phyloP scores from a whole-genome alignment of 2,888 invertebrate genomes.

The Apamea sordens region DNA sequence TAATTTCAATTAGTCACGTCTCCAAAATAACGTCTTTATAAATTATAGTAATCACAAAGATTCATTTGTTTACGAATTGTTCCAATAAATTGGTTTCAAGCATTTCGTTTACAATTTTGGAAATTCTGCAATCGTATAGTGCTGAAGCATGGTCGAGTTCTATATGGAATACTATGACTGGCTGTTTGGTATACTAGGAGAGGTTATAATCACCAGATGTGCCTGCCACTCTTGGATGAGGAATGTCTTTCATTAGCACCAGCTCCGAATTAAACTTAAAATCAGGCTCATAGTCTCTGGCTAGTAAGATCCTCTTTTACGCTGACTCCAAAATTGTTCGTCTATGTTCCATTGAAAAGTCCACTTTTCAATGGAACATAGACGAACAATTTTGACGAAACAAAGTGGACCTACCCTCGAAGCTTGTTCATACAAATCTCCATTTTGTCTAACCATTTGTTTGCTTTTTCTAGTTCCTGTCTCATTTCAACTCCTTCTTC shows the following conservation, averaged over 20 bases:
- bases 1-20: neutral
- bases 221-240: conserved; percentile 61
- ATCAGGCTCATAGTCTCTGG: conserved; percentile 69
- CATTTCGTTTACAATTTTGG: conserved; percentile 14
- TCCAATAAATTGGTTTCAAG: conserved; percentile 66
- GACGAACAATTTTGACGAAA: too few relatives aligned
- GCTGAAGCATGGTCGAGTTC: conserved; percentile 69
- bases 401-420: conserved; percentile 51
- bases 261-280: conserved; percentile 72
- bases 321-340: conserved; percentile 66
- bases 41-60: conserved; percentile 60
- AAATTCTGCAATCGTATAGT: conserved; percentile 69
- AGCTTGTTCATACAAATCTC: conserved; percentile 62
- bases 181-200: conserved; percentile 71
- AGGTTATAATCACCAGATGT: conserved; percentile 73
- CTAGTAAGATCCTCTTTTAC: conserved; percentile 69
- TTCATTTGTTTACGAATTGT: conserved; percentile 67
- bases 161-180: conserved; percentile 69
- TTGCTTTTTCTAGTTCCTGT: conserved; percentile 56
- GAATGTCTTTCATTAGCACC: conserved; percentile 73
- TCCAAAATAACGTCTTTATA: neutral
- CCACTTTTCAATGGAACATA: too few relatives aligned
- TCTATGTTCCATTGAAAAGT: conserved; percentile 69
- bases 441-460: conserved; percentile 67
- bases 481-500: conserved; percentile 48